Base-by-base conservation (phyloP, 2,113 vertebrate species). In the Octodon degus region DNA sequence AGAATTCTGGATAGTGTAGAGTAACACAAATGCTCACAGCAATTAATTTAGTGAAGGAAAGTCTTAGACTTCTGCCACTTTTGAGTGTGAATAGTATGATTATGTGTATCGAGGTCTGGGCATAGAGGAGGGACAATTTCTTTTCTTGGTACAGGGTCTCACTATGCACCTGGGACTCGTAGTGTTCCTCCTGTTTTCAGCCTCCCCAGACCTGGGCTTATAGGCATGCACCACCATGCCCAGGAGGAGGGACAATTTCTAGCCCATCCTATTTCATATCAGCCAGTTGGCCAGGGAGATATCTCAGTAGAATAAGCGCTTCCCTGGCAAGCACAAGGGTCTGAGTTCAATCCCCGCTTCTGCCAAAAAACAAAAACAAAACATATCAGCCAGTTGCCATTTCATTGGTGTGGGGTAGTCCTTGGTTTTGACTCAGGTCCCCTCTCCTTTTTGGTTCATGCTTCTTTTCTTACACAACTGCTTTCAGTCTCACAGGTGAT, bases 361-460 rank as follows among this genome's bases (percentile, higher is more conserved):
- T 43, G 43, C 43, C 43, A 43, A 43, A 43, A 43, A 43, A 43
- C 43, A 43, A 43, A 43, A 43, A 43, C 43, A 43, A 43, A 43
- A 43, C 70, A 37, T 20, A 72, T 37, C 70, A 40, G n/a, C n/a
- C 70, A 22, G 20, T 11, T 40, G 70, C 70, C 70, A 40, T 72
- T 72, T 72, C n/a, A 40, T 10, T 12, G n/a, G 9, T 24, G 70
- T 9, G 22, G n/a, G n/a, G 70, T 40, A 9, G 20, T n/a, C 70
- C 70, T 40, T 40, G 70, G n/a, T 72, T n/a, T n/a, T 72, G 67
- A 68, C 32, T 30, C 67, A 14, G n/a, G 37, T 32, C 40, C 65
- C 17, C 62, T 43, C 32, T 68, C 43, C 40, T 47, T 81, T 34
- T 20, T 40, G 25, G 0, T 12, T 7, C 0, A 2, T 32, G n/a